Conservation (phyloP, 2,888 invertebrate species). For the Cerceris rybyensis region DNA sequence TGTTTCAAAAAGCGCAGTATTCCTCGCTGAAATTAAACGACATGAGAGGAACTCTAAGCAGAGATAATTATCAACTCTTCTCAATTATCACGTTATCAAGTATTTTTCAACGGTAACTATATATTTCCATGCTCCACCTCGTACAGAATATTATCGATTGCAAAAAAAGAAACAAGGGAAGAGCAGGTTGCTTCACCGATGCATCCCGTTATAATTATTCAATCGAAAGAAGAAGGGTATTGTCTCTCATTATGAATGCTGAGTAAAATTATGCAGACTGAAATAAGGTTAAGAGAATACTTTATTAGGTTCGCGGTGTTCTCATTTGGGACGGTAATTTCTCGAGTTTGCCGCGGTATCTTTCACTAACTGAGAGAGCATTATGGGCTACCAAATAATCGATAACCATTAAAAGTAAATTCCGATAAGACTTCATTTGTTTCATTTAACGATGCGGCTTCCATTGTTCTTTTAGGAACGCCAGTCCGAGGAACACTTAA, state of each 20-base stretch:
- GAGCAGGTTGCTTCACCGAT: too few relatives aligned
- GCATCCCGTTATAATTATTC: neutral
- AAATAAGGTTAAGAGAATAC: conserved; percentile 10
- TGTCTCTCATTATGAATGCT: neutral
- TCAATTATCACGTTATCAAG: too few relatives aligned
- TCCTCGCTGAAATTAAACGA: too few relatives aligned
- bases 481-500: neutral
- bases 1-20: too few relatives aligned
- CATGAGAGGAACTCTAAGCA: too few relatives aligned
- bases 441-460: conserved; percentile 38
- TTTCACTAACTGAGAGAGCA: neutral
- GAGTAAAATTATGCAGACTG: neutral
- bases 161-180: too few relatives aligned
- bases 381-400: conserved; percentile 55
- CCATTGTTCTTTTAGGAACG: neutral
- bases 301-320: conserved; percentile 36
- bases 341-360: conserved; percentile 11
- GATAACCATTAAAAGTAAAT: conserved; percentile 67
- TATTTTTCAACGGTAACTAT: too few relatives aligned
- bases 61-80: too few relatives aligned
- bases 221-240: neutral
- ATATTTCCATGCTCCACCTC: too few relatives aligned
- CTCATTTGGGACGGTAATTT: conserved; percentile 27
- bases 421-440: conserved; percentile 51
- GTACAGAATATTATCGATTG: too few relatives aligned